Evolutionary conservation across 2,113 vertebrate genomes (phyloP).

Genomic region (Pitta sordida): DNA sequence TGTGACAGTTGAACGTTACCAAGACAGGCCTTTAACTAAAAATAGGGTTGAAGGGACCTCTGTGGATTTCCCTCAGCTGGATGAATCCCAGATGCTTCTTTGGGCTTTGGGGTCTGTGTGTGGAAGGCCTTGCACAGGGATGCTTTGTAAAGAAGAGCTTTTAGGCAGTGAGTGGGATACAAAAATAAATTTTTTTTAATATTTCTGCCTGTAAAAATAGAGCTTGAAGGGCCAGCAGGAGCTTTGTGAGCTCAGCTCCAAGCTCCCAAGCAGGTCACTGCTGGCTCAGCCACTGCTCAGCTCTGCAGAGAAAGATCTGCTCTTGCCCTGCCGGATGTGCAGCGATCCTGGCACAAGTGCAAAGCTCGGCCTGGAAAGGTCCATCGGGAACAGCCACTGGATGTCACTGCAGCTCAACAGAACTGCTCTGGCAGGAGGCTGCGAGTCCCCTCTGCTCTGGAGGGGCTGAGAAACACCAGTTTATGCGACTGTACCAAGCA

Average conservation of each 20-base stretch:
- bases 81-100: not conserved
- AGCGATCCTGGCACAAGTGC: fast-evolving
- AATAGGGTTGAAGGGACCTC: not conserved
- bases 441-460: not conserved
- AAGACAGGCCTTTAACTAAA: not conserved
- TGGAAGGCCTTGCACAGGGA: not conserved
- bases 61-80: not conserved
- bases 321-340: not conserved
- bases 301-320: not conserved
- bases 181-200: not conserved
- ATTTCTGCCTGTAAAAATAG: not conserved
- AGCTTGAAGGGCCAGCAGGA: not conserved
- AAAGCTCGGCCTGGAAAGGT: not conserved
- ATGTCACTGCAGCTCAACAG: constrained; percentile 47
- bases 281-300: not conserved
- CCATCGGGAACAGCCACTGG: constrained; percentile 38
- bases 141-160: not conserved
- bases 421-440: not conserved
- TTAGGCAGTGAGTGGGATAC: not conserved
- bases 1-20: not conserved
- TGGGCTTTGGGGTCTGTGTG: not conserved
- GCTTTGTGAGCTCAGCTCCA: not conserved
- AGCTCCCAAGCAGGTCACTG: not conserved
- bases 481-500: not conserved
- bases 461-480: not conserved